Evolutionary conservation across 2,113 vertebrate species (phyloP), one percentile per base, ranked within the genome.

Genomic region (Lampris megalopsis): DNA sequence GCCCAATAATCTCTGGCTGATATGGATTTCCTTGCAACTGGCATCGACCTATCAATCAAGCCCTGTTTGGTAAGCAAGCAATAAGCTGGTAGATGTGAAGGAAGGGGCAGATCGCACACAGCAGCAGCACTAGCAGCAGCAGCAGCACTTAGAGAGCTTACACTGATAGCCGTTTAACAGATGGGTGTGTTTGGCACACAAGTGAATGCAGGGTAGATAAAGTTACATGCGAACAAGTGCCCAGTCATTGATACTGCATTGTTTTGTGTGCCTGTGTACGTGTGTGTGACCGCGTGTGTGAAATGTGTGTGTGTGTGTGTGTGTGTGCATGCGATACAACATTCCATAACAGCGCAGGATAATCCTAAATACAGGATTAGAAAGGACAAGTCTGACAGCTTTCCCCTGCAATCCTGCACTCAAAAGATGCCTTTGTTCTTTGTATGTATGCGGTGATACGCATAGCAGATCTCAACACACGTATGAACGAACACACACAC

Each of bases 401-500:
- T 69, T 24, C 77, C 60, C 69, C 54, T 59, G 50, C 63, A 54
- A 71, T 13, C 67, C 50, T 35, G 63, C 47, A 40, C 84, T 85
- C 79, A 87, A 89, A 85, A 80, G 74, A 68, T 70, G 75, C 73
- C 61, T 89, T 89, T 91, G 85, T 87, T 86, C 86, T 77, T 79
- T 69, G 54, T 66, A 62, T 62, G 35, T 1, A 38, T 5, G n/a
- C 66, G 53, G 50, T 59, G 13, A 71, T 8, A 38, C 59, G 58
- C 56, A 49, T 0, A 58, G 71, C 70, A 68, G 62, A 47, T 11
- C 40, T 37, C 13, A 41, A 11, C 43, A 48, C 43, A 11, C 24
- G 2, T 40, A n/a, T 40, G 13, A 37, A 63, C 66, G 52, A 41
- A 24, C 6, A 36, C n/a, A 48, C 7, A 64, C 43, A 64, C 3